Conservation (phyloP, 2,888 invertebrate genomes). For the Ormyrus thymus region DNA sequence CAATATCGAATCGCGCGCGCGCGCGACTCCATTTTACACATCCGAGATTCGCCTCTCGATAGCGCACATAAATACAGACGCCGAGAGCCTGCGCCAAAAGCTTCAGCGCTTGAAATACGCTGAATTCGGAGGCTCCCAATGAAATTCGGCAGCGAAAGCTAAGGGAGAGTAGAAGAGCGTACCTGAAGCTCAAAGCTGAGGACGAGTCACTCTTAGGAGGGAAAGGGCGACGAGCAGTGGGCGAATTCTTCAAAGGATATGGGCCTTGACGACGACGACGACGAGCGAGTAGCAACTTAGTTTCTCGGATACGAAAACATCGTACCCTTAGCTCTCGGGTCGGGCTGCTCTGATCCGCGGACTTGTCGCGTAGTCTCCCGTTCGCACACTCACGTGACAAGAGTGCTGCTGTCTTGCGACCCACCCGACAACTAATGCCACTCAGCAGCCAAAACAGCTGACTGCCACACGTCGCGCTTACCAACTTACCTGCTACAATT, state of each 20-base stretch:
- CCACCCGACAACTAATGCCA: conserved; percentile 66
- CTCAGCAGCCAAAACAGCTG: conserved; percentile 61
- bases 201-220: no score
- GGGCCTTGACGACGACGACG: no score
- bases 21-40: conserved; percentile 48
- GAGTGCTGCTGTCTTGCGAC: conserved; percentile 69
- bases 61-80: no score
- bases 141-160: no score
- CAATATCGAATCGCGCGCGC: conserved; percentile 40
- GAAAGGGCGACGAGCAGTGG: no score
- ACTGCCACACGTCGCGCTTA: conserved; percentile 55
- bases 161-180: no score
- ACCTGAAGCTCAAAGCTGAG: background rate
- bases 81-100: no score
- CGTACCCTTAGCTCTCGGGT: conserved; percentile 48
- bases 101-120: no score
- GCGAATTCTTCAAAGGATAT: no score
- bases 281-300: conserved; percentile 3
- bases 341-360: background rate
- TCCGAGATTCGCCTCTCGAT: background rate
- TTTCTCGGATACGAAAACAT: conserved; percentile 62
- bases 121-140: no score
- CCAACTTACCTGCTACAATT: conserved; percentile 18
- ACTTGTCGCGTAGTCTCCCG: background rate
- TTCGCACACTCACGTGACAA: conserved; percentile 67